These are phyloP conservation scores for Idaea straminata DNA, from an alignment of 2,888 invertebrate species.

Conservation along the genomic window DNA sequence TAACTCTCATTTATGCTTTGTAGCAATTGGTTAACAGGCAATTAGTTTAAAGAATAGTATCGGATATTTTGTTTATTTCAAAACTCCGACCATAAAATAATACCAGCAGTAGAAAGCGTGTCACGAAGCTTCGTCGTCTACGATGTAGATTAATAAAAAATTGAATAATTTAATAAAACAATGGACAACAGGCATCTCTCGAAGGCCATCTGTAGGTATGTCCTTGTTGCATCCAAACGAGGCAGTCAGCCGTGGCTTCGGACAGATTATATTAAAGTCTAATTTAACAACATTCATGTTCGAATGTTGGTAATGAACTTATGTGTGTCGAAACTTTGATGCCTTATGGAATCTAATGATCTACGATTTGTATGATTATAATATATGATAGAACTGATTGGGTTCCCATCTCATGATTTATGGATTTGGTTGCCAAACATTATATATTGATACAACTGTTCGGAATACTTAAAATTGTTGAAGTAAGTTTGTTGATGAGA, in stretches of 20 bases:
- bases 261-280: conserved; percentile 23
- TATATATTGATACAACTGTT: background rate
- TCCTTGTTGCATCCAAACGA: conserved; percentile 51
- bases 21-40: too few relatives aligned
- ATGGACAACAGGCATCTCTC: conserved; percentile 48
- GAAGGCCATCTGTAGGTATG: conserved; percentile 48
- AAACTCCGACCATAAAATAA: conserved; percentile 20
- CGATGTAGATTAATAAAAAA: conserved; percentile 52
- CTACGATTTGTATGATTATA: background rate
- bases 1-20: too few relatives aligned
- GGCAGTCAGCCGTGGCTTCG: conserved; percentile 37
- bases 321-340: background rate
- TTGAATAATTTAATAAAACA: conserved; percentile 60
- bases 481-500: background rate
- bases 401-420: background rate
- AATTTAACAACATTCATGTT: conserved; percentile 16
- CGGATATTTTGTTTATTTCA: conserved; percentile 5
- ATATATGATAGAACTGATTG: background rate
- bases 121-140: conserved; percentile 52
- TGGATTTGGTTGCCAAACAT: background rate
- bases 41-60: conserved; percentile 1
- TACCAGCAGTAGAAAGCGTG: conserved; percentile 63
- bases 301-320: background rate
- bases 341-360: background rate
- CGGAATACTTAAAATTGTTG: background rate